Percentiles rank a stretch among this genome's conserved stretches.
These are phyloP conservation scores for Erpetoichthys calabaricus DNA, from an alignment of 2,797 vertebrate species.

Conservation along the genomic window DNA sequence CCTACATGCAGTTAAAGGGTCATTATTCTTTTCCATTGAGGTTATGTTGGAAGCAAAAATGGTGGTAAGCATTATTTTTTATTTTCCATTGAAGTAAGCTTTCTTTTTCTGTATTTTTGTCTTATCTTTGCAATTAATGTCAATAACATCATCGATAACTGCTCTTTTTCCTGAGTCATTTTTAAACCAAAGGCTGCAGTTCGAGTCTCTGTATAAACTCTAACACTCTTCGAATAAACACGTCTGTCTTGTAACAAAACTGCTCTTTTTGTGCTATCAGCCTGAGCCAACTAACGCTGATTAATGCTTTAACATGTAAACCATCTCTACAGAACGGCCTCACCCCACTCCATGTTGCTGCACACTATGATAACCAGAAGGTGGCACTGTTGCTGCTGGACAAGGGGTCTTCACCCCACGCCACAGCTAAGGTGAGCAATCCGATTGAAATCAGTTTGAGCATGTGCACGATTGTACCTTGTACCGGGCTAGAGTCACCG, in stretches of 20 bases:
- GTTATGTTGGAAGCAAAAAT: constrained; percentile 26
- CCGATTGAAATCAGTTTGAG: background rate
- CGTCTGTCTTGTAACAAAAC: background rate
- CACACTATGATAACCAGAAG: constrained; percentile 97
- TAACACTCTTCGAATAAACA: constrained; percentile 19
- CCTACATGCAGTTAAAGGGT: constrained; percentile 16
- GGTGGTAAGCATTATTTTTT: constrained; percentile 26
- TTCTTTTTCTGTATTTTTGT: background rate
- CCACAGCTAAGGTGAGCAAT: constrained; percentile 81
- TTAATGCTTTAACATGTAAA: constrained; percentile 35
- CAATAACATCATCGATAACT: constrained; percentile 20
- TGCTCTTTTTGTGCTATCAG: constrained; percentile 14
- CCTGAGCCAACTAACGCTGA: constrained; percentile 28
- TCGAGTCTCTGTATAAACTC: constrained; percentile 11
- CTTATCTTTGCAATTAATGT: constrained; percentile 11
- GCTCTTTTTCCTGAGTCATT: constrained; percentile 12
- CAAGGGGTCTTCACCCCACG: constrained; percentile 82
- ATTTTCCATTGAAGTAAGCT: background rate
- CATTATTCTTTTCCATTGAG: constrained; percentile 23
- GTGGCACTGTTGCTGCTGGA: constrained; percentile 92
- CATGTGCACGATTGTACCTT: background rate
- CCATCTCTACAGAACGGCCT: constrained; percentile 82
- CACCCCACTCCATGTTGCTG: constrained; percentile 90
- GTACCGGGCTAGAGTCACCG: too few species aligned
- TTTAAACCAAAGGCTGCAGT: too few species aligned